These are phyloP conservation scores for Chloebia gouldiae DNA, from an alignment of 2,113 vertebrate genomes.

Conservation along the genomic window DNA sequence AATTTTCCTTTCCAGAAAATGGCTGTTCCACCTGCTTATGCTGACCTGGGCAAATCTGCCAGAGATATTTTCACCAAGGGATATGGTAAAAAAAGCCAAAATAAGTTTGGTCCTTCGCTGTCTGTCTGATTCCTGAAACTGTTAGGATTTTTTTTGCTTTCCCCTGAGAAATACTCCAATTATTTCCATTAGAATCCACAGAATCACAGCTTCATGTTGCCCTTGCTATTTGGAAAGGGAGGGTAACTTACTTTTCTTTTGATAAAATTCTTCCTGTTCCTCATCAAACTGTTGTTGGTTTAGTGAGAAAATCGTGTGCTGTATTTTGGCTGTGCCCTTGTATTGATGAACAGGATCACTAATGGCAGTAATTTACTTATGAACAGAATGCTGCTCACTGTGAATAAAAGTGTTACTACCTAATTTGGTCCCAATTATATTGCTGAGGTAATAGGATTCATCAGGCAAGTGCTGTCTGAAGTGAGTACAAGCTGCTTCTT, in stretches of 20 bases:
- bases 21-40: constrained; percentile 91
- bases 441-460: not conserved
- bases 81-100: constrained; percentile 82
- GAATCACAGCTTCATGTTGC: not conserved
- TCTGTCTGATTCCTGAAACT: not conserved
- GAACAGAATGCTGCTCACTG: not conserved
- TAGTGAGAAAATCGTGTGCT: not conserved
- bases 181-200: not conserved
- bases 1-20: constrained; percentile 78
- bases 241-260: not conserved
- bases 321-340: not conserved
- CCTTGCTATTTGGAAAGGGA: not conserved
- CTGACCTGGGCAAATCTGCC: constrained; percentile 94
- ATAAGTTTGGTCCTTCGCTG: not conserved
- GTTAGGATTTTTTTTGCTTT: not conserved
- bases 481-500: not conserved
- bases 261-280: not conserved
- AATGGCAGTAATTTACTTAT: not conserved
- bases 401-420: not conserved
- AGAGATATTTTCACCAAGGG: constrained; percentile 96
- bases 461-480: not conserved
- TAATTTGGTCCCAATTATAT: not conserved
- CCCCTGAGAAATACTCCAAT: not conserved
- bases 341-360: not conserved
- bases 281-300: not conserved